Evolutionary conservation across 2,797 vertebrate species (phyloP), one percentile per base, ranked within the genome.

Genomic region (Pseudomugil tenellus): DNA sequence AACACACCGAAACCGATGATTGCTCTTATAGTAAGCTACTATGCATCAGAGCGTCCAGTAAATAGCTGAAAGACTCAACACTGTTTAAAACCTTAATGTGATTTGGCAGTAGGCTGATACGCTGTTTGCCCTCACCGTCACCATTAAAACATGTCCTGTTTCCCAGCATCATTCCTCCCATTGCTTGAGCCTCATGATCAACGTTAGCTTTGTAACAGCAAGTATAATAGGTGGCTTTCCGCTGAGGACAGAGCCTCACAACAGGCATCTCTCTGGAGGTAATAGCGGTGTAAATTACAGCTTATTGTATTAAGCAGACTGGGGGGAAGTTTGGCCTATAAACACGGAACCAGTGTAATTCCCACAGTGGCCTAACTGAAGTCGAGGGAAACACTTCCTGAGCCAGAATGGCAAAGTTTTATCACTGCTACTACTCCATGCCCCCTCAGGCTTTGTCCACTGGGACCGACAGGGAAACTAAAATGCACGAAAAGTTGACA

Each of bases 211-310:
- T 80, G 87, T 83, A 67, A 80, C 81, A 51, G 75, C 23, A 19
- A 74, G 84, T 28, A 91, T 90, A 92, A 92, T 91, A 85, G 82
- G 63, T 71, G 72, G 21, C 80, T 86, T 90, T 88, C 86, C 81
- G 79, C 70, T 43, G 55, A 83, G 80, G 83, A 85, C 67, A 3
- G 29, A 49, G 70, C 77, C 69, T 76, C 54, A 92, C 83, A 90
- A 91, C 87, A 67, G 84, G 46, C 75, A 56, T 82, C 83, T 90
- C 86, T 91, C 84, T 89, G 81, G 88, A 85, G 84, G 82, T 92
- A 92, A 91, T 90, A 81, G 84, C 58, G 60, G 90, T 89, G 90
- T 94, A 88, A 92, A 93, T 92, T 89, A 91, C 89, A 87, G 86
- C 88, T 92, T 92, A 94, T 93, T 92, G 89, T 92, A 88, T 92